Base-by-base conservation (phyloP, 2,888 invertebrate genomes). In the Cremastobaeus sp. region DNA sequence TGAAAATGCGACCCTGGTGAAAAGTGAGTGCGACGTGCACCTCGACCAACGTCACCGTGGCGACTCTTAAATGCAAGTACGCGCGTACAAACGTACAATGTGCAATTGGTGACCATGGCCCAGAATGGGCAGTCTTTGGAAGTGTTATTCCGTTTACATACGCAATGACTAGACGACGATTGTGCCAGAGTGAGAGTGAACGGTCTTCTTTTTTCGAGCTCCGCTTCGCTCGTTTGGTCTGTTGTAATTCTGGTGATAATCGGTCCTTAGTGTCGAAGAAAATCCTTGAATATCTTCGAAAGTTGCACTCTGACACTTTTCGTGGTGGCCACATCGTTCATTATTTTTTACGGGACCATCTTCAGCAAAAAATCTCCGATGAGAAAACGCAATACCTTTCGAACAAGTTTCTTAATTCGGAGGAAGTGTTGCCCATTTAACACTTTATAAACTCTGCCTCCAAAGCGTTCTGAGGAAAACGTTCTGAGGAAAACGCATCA, bases 21-120 rank as follows among this genome's bases (percentile, higher is more conserved):
- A 71, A 71, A 52, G 59, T 41, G 65, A 71, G 59, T 39, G 59
- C 55, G 25, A 11, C 34, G 12, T 17, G 28, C 11, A 37, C 28
- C 43, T 34, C 37, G 35, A 50, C 43, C 45, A 37, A 64, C 32
- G 37, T n/a, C 62, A 25, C 12, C 12, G 25, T 43, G 60, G 69
- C 45, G 60, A 69, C 69, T 54, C 55, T 55, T 20, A 3, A 52
- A 59, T 65, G 65, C 59, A 50, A 57, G 57, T 30, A 48, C 62
- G 30, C 32, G 35, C 52, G 50, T 39, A 50, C 50, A 34, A 35
- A 64, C 43, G 55, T 48, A 47, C 54, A 65, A 62, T 71, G 57
- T 73, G 60, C 66, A 55, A 74, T 68, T 79, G 20, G 55, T 77
- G 83, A 79, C 83, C 82, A 78, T 84, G 84, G 82, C 84, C 82